Base-by-base conservation (phyloP, 2,888 invertebrate species). In the Cyclophora albipunctata region DNA sequence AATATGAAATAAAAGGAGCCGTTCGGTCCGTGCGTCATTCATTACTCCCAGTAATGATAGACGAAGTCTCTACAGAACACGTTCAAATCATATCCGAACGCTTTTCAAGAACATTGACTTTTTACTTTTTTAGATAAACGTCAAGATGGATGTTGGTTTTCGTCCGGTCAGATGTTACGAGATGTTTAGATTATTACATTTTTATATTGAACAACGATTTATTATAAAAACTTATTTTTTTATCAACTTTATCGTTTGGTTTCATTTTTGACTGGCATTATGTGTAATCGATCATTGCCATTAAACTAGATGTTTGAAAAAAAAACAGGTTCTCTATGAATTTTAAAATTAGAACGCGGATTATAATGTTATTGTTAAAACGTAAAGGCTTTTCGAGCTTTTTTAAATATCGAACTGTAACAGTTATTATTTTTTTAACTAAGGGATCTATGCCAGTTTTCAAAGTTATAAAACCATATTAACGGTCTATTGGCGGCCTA, bases 61-160 rank as follows among this genome's bases (percentile, higher is more conserved):
- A 85, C 80, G 76, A 77, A 84, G 87, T 87, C 86, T 87, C 86
- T 81, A 87, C 85, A 82, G 86, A 88, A 88, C 88, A 87, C 83
- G 88, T 88, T 88, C 84, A 86, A 87, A 88, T 87, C 86, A 87
- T 87, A 88, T 87, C 86, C 82, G 84, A 84, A 81, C 84, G 79
- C 74, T 83, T 84, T 85, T 80, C 75, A 85, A 76, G 86, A 84
- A 82, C 86, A 78, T 84, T 76, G 78, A 78, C 81, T 84, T 81
- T 81, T 78, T 72, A 63, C 71, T 68, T 70, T 75, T 70, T 77
- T 57, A 57, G 52, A 56, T 58, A 59, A 59, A 56, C 53, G 54
- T 51, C 46, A 49, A 43, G 43, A 51, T 54, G 50, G 47, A 50
- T 46, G 50, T 50, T 50, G 50, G 47, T 46, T 50, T 50, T 47